Conservation (phyloP, 2,113 vertebrate species). For the Edolisoma coerulescens region DNA sequence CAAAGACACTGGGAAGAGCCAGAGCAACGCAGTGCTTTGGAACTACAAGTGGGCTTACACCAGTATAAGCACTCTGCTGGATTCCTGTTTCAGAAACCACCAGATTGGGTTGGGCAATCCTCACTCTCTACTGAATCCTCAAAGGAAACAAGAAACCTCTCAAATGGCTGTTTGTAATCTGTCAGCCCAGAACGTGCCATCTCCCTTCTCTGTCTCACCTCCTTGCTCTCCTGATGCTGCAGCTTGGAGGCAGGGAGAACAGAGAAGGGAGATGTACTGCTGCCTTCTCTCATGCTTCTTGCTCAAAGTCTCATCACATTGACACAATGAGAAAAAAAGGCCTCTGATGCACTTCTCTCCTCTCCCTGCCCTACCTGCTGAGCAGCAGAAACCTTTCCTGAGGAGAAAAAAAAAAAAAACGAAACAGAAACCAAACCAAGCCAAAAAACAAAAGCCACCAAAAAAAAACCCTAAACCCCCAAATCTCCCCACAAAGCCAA, state of each 20-base stretch:
- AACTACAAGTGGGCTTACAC: not conserved
- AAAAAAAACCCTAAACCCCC: rapidly evolving
- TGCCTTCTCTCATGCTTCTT: not conserved
- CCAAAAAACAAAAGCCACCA: not conserved
- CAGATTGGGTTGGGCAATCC: not conserved
- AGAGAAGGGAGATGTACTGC: not conserved
- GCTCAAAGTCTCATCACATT: not conserved
- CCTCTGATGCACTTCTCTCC: not conserved
- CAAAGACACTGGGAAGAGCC: not conserved
- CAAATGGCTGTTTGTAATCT: not conserved
- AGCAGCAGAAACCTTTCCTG: not conserved
- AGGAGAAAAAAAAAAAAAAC: too few species aligned
- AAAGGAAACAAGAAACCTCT: not conserved
- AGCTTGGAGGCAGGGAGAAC: not conserved
- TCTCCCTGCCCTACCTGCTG: not conserved
- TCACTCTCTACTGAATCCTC: not conserved
- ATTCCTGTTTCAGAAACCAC: not conserved
- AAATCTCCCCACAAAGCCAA: not conserved
- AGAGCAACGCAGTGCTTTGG: not conserved
- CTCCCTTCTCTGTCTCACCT: not conserved
- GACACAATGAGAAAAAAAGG: not conserved
- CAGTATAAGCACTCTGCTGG: not conserved
- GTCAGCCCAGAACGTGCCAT: not conserved
- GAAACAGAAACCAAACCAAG: not conserved
- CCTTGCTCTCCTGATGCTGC: not conserved